Evolutionary conservation across 2,113 vertebrate genomes (phyloP).

Genomic region (Scomber japonicus): DNA sequence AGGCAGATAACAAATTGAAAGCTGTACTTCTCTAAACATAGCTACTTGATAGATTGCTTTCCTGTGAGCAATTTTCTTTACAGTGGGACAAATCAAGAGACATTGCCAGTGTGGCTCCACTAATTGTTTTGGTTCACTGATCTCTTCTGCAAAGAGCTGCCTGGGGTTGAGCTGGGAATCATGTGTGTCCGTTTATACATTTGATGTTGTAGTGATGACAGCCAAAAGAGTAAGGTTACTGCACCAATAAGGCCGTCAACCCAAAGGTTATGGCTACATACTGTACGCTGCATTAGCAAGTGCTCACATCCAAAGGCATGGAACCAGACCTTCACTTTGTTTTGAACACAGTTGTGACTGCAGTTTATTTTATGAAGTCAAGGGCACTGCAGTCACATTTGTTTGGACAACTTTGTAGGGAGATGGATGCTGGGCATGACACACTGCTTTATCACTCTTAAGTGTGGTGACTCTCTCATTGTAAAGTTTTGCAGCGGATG

Average conservation of each 20-base stretch:
- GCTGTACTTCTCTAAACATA: too few relatives aligned
- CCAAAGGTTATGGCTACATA: background rate
- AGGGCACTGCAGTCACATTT: conserved; percentile 30
- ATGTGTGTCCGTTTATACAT: too few relatives aligned
- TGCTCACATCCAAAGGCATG: conserved; percentile 41
- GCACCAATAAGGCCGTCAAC: background rate
- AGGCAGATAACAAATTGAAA: too few relatives aligned
- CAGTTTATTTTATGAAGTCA: conserved; percentile 36
- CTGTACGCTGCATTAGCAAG: conserved; percentile 24
- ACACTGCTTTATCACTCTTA: conserved; percentile 13
- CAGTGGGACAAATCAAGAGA: too few relatives aligned
- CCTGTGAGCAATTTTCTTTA: too few relatives aligned
- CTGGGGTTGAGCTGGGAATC: too few relatives aligned
- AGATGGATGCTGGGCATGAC: conserved; percentile 22
- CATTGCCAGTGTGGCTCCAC: too few relatives aligned
- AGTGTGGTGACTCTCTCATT: conserved; percentile 18
- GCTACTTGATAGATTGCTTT: too few relatives aligned
- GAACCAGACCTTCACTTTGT: conserved; percentile 34
- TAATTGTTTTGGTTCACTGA: too few relatives aligned
- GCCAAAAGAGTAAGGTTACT: background rate
- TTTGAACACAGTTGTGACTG: conserved; percentile 42
- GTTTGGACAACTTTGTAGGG: conserved; percentile 28
- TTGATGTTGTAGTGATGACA: background rate
- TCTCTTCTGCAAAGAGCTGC: too few relatives aligned
- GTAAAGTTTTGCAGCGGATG: background rate